A percentile compares a stretch with the other conserved stretches of the same genome.
Conservation (phyloP, 2,888 invertebrate species). For the Euproctis similis region DNA sequence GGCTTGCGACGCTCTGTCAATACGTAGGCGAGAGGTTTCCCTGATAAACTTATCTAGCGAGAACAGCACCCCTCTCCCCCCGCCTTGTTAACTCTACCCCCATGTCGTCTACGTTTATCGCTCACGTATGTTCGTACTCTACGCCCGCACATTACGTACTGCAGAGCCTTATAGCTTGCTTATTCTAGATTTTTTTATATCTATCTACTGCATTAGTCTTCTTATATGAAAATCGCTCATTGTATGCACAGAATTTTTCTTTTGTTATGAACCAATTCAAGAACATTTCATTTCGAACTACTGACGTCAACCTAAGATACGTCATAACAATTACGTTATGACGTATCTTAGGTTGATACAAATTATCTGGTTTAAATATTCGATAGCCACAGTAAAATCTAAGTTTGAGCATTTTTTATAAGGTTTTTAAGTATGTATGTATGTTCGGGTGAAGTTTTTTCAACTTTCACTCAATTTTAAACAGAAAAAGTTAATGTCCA, state of each 20-base stretch:
- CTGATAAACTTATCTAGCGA: slow-evolving; percentile 71
- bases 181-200: slow-evolving; percentile 38
- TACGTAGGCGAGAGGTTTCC: slow-evolving; percentile 71
- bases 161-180: slow-evolving; percentile 35
- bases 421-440: too few relatives aligned
- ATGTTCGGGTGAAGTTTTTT: too few relatives aligned
- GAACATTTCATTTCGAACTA: too few relatives aligned
- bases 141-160: slow-evolving; percentile 45
- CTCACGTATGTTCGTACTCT: slow-evolving; percentile 56
- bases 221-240: slow-evolving; percentile 21
- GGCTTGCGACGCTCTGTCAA: slow-evolving; percentile 71
- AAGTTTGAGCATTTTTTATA: too few relatives aligned
- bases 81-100: slow-evolving; percentile 32
- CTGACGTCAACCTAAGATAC: too few relatives aligned
- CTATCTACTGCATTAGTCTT: slow-evolving; percentile 26
- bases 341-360: too few relatives aligned
- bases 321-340: too few relatives aligned
- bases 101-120: slow-evolving; percentile 60
- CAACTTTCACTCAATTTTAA: too few relatives aligned
- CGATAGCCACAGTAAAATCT: too few relatives aligned
- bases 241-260: slow-evolving; percentile 10
- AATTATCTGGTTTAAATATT: too few relatives aligned
- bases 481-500: too few relatives aligned
- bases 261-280: background rate
- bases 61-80: slow-evolving; percentile 29